phyloP scores from a whole-genome alignment of 2,113 vertebrate species.

The Catharus fuscescens region DNA sequence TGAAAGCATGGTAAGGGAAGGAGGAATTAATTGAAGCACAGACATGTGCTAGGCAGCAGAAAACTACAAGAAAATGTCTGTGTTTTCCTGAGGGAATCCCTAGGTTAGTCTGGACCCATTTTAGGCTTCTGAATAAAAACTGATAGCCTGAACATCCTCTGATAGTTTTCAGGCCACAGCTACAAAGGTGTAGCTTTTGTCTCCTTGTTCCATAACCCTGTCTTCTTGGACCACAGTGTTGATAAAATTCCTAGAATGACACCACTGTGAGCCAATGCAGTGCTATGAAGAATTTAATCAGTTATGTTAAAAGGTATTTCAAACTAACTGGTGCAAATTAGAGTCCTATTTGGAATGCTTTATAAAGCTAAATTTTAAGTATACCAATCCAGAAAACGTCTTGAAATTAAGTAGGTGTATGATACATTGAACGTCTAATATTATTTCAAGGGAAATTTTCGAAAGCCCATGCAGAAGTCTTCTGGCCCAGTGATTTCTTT shows the following conservation, averaged over 20 bases:
- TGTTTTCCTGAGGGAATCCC: neutral
- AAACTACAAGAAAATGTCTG: neutral
- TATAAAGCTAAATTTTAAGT: neutral
- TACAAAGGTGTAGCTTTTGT: neutral
- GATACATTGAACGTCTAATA: neutral
- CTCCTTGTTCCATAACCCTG: neutral
- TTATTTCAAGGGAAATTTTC: neutral
- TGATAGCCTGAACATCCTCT: neutral
- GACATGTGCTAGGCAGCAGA: neutral
- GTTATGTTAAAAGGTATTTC: neutral
- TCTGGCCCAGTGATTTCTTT: neutral
- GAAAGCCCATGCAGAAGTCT: neutral
- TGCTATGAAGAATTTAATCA: neutral
- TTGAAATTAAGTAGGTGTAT: neutral
- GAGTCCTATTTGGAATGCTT: neutral
- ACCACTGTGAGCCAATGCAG: neutral
- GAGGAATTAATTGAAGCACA: neutral
- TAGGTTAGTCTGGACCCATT: neutral
- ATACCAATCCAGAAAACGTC: neutral
- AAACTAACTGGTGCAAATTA: neutral
- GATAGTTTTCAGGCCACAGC: neutral
- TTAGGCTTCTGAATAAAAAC: neutral
- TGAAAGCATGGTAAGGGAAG: neutral
- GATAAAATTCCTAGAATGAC: neutral
- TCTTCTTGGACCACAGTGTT: fast-evolving